A percentile compares a stretch with the other conserved stretches of the same genome.
Conservation (phyloP, 2,888 invertebrate genomes). For the Rugalucina vietnamica region DNA sequence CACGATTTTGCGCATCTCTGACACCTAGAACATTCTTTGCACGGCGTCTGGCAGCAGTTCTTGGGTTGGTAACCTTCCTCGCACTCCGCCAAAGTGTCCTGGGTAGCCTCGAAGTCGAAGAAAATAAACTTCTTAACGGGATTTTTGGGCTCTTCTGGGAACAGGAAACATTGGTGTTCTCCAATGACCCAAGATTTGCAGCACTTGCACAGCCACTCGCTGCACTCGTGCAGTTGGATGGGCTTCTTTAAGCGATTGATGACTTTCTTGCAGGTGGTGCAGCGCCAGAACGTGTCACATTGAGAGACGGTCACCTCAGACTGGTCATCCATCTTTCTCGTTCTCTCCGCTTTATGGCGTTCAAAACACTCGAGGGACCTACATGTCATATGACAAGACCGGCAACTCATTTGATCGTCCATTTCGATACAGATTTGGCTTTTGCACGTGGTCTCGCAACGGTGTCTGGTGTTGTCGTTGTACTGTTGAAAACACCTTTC, state of each 20-base stretch:
- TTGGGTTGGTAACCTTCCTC: neutral
- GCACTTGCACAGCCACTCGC: conserved; percentile 16
- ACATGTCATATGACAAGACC: conserved; percentile 14
- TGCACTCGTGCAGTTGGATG: neutral
- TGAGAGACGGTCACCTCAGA: neutral
- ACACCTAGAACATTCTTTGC: no score
- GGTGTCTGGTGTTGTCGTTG: neutral
- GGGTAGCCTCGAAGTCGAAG: conserved; percentile 20
- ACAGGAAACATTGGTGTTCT: conserved; percentile 21
- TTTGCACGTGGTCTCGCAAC: conserved; percentile 16
- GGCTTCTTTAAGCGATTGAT: neutral
- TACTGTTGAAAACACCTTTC: conserved; percentile 27
- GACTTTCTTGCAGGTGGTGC: conserved; percentile 15
- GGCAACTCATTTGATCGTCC: neutral
- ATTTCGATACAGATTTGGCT: neutral
- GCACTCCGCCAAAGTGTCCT: conserved; percentile 1
- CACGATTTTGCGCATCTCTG: conserved; percentile 12
- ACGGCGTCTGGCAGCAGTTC: no score
- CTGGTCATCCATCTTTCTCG: neutral
- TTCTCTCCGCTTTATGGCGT: neutral
- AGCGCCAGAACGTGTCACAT: conserved; percentile 4
- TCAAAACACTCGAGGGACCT: conserved; percentile 14
- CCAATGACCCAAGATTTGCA: conserved; percentile 10
- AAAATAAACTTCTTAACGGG: conserved; percentile 8
- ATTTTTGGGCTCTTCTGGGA: conserved; percentile 12